phyloP scores from a whole-genome alignment of 2,888 invertebrate species.

The Mylabris sibirica region DNA sequence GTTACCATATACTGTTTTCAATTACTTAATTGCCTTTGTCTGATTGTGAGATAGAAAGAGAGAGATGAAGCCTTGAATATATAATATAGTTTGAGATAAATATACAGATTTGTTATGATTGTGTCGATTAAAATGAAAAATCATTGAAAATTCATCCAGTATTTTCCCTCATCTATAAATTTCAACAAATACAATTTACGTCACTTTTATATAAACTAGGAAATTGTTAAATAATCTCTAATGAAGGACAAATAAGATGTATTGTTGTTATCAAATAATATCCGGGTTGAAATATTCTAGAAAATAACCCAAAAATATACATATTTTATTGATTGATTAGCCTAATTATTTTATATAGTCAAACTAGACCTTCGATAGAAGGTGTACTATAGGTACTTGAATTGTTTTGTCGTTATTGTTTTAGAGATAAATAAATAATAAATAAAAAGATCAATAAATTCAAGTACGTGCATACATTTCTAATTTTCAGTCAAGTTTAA shows the following conservation, averaged over 20 bases:
- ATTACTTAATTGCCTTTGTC: too few relatives aligned
- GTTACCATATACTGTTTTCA: too few relatives aligned
- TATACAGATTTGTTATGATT: not conserved
- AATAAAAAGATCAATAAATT: not conserved
- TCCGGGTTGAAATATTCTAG: not conserved
- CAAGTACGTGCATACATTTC: not conserved
- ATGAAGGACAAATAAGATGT: not conserved
- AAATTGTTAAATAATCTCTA: not conserved
- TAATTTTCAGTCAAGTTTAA: conserved; percentile 28
- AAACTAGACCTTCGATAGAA: not conserved
- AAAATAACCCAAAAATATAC: not conserved
- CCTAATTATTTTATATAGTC: too few relatives aligned
- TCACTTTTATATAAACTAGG: not conserved
- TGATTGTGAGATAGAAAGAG: too few relatives aligned
- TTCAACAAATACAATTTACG: not conserved
- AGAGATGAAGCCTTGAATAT: too few relatives aligned
- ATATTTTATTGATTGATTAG: too few relatives aligned
- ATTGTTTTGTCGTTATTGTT: too few relatives aligned
- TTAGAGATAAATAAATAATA: not conserved
- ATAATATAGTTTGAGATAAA: not conserved
- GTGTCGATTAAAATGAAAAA: not conserved
- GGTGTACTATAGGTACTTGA: too few relatives aligned
- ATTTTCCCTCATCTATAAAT: not conserved
- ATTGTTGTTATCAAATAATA: not conserved
- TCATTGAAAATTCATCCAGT: not conserved